Evolutionary conservation across 2,888 invertebrate genomes (phyloP), one percentile per base, ranked within the genome.

Genomic region (Ormyrus rosae): DNA sequence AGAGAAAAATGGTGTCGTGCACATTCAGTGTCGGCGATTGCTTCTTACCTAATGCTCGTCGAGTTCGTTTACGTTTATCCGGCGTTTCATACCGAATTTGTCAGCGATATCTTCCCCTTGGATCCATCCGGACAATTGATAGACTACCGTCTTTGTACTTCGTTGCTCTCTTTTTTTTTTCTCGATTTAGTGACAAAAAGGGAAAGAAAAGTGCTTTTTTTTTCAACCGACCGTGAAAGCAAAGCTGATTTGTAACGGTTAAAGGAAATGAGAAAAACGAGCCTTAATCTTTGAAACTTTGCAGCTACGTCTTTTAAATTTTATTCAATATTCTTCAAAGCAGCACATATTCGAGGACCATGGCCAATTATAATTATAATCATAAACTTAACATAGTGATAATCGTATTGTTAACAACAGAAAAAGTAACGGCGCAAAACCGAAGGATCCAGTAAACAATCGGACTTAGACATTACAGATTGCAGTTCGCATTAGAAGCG

Each of bases 1-100:
- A 76, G 56, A 73, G 19, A 73, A 19, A 69, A n/a, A 13, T 70
- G 34, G 45, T 64, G 51, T 53, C 78, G 56, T 82, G 81, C 82
- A 69, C 77, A 80, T 78, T 69, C 72, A 76, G 7, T 67, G 75
- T 58, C 45, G 34, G 11, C 8, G 45, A 10, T 60, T 74, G 11
- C 73, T 73, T 60, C 64, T 81, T 80, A 80, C 80, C 81, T 81
- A 78, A 51, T 68, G 53, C 58, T 64, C 11, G 63, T 58, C 72
- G 70, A 65, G 7, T 78, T 78, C 9, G 65, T 67, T 9, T 63
- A 71, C 48, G 2, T 46, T 51, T 70, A 34, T 53, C 71, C 48
- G 11, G 19, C 53, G 72, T 60, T 55, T 65, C 45, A 73, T 73
- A 10, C 5, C 8, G 45, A 46, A 19, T 68, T 19, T 53, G 46